phyloP scores from a whole-genome alignment of 1,140 invertebrate species.

The Hycleus phaleratus region DNA sequence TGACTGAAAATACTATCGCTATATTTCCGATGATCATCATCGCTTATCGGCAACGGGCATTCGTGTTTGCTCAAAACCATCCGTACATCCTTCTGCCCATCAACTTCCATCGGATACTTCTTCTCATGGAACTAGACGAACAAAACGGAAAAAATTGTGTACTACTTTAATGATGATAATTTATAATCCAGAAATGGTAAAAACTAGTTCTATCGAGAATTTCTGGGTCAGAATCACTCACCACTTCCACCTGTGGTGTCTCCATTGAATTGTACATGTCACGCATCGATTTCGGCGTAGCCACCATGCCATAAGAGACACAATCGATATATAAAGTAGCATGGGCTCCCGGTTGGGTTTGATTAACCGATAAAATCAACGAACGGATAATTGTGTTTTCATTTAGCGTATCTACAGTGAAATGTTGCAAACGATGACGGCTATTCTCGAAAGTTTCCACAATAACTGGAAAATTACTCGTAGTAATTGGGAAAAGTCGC shows the following conservation, averaged over 20 bases:
- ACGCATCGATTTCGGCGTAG: constrained; percentile 42
- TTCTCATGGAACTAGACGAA: constrained; percentile 42
- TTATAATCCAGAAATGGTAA: neutral
- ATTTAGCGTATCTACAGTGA: constrained; percentile 47
- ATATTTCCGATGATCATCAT: neutral
- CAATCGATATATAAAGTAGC: constrained; percentile 54
- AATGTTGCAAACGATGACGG: constrained; percentile 42
- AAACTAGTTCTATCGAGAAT: neutral
- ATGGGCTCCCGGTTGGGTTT: constrained; percentile 44
- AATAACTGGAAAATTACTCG: constrained; percentile 45
- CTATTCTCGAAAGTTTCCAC: constrained; percentile 50
- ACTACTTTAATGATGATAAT: neutral
- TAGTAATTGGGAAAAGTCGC: neutral
- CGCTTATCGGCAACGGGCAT: constrained; percentile 29
- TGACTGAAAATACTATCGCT: too few relatives aligned
- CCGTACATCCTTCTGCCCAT: constrained; percentile 32
- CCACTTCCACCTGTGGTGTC: constrained; percentile 38
- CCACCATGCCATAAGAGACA: constrained; percentile 45
- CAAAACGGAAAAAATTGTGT: constrained; percentile 10
- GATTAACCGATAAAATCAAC: constrained; percentile 48
- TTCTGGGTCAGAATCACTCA: constrained; percentile 26
- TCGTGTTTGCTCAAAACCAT: constrained; percentile 34
- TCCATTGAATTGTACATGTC: constrained; percentile 42
- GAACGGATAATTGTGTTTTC: constrained; percentile 44
- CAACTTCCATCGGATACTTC: constrained; percentile 45